Base-by-base conservation (phyloP, 2,797 vertebrate species). In the Cacajao melanocephalus region DNA sequence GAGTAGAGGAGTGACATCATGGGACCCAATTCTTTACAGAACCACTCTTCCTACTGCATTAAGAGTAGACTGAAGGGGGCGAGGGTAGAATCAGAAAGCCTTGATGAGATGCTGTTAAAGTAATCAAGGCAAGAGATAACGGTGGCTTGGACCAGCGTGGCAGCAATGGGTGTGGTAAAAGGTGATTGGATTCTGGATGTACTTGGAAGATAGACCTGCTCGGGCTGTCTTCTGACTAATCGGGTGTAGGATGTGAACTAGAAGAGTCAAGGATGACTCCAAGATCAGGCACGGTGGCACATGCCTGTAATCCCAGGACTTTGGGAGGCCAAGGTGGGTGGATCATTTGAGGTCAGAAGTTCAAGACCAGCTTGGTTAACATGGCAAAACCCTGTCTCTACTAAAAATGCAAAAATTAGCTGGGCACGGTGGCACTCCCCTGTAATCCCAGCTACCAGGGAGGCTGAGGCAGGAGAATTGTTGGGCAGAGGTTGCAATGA, bases 351-450 rank as follows among this genome's bases (percentile, higher is more conserved):
- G 33, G 64, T 67, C 33, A 67, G 64, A 67, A n/a, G 33, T 67
- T 67, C 15, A 4, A 67, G 33, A 67, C 33, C 15, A n/a, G 64
- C 64, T 33, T 67, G 15, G 64, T 33, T 33, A 67, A 67, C 64
- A 19, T 67, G 64, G 7, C 33, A 67, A 67, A 67, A 67, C 33
- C 15, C 64, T 2, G 7, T n/a, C 64, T 67, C 33, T 67, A 67
- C 15, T 4, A 67, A 67, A n/a, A 33, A n/a, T 67, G 17, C 61
- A 67, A 67, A 67, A n/a, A n/a, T n/a, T n/a, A 67, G 61, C 15
- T 0, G 1, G 33, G 61, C 33, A 8, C 17, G 7, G 61, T 17
- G 33, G 30, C 0, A 2, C 15, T 17, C 33, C 7, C 61, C 15
- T 67, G 61, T 67, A 67, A 67, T 67, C 33, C 64, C 64, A 67